A percentile compares a stretch with the other conserved stretches of the same genome.
phyloP scores from a whole-genome alignment of 2,113 vertebrate species.

The Sorex araneus region DNA sequence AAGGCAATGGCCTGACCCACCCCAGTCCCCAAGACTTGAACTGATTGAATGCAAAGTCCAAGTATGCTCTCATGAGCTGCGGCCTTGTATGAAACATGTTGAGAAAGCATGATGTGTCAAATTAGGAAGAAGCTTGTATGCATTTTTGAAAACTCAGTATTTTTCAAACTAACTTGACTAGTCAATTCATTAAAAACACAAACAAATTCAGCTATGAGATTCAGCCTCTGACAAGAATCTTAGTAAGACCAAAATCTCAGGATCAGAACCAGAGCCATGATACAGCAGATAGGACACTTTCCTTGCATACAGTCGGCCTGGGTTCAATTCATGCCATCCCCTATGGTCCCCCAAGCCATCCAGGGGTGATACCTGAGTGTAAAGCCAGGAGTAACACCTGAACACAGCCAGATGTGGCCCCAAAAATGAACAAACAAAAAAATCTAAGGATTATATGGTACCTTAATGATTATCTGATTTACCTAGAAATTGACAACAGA shows the following conservation, averaged over 20 bases:
- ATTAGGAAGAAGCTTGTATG: constrained; percentile 44
- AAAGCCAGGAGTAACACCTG: too few relatives aligned
- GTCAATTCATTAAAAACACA: constrained; percentile 33
- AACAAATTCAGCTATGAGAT: constrained; percentile 37
- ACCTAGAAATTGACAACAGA: background rate
- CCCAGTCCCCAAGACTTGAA: too few relatives aligned
- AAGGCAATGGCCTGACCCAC: too few relatives aligned
- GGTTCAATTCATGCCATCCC: too few relatives aligned
- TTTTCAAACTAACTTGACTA: constrained; percentile 45
- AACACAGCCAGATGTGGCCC: too few relatives aligned
- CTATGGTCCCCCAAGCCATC: too few relatives aligned
- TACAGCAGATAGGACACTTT: too few relatives aligned
- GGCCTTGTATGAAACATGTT: background rate
- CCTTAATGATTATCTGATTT: background rate
- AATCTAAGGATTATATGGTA: background rate
- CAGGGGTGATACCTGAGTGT: too few relatives aligned
- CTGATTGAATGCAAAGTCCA: background rate
- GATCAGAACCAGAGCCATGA: too few relatives aligned
- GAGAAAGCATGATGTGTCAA: constrained; percentile 35
- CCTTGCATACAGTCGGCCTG: too few relatives aligned
- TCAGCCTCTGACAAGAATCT: background rate
- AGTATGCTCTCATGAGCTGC: background rate
- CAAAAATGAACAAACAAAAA: too few relatives aligned
- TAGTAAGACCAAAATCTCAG: constrained; percentile 6
- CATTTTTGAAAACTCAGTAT: constrained; percentile 40